Evolutionary conservation across 2,888 invertebrate species (phyloP).

Genomic region (Carcina quercana): DNA sequence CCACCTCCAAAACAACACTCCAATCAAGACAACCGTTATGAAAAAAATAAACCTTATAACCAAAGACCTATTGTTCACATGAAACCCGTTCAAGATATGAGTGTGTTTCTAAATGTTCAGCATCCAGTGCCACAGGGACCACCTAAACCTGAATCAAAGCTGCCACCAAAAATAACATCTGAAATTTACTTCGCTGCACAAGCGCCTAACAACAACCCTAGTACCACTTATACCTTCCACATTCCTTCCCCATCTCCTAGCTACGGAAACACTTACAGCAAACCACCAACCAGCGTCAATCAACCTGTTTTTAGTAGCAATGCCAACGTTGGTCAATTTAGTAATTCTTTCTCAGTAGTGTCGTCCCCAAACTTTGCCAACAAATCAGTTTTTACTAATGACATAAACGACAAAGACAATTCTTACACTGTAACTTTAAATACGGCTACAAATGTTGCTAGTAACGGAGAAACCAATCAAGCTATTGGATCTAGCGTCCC

Average conservation of each 20-base stretch:
- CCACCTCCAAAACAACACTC: constrained; percentile 54
- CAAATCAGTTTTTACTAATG: constrained; percentile 32
- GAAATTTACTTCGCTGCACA: constrained; percentile 68
- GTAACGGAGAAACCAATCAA: constrained; percentile 36
- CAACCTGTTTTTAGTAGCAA: constrained; percentile 18
- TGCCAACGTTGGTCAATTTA: constrained; percentile 14
- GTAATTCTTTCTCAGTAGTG: constrained; percentile 30
- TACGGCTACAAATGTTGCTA: constrained; percentile 53
- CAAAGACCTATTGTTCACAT: constrained; percentile 55
- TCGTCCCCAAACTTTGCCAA: constrained; percentile 35
- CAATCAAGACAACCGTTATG: constrained; percentile 41
- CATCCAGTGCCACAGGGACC: constrained; percentile 47
- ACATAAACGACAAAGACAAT: constrained; percentile 34
- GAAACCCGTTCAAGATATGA: constrained; percentile 64
- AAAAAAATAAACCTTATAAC: constrained; percentile 43
- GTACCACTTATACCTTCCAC: constrained; percentile 56
- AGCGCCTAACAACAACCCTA: constrained; percentile 46
- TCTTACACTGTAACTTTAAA: constrained; percentile 55
- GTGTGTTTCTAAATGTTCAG: constrained; percentile 60
- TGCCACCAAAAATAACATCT: constrained; percentile 63
- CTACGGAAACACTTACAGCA: constrained; percentile 29
- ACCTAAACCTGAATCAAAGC: constrained; percentile 32
- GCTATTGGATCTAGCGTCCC: constrained; percentile 54
- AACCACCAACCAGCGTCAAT: constrained; percentile 19
- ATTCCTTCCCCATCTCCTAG: constrained; percentile 38